phyloP scores from a whole-genome alignment of 1,140 invertebrate species.

The Neodiprion virginianus region DNA sequence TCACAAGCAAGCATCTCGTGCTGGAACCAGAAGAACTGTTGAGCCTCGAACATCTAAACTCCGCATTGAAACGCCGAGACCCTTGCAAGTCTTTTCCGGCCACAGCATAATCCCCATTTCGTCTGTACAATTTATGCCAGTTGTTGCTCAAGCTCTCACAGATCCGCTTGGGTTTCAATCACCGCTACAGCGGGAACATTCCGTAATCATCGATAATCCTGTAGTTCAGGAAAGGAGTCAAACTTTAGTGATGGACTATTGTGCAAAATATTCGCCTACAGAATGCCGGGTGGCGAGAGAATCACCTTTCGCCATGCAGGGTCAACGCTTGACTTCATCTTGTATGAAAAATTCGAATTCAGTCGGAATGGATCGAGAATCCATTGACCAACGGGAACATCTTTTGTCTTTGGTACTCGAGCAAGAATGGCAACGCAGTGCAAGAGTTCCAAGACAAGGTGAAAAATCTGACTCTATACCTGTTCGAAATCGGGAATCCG shows the following conservation, averaged over 20 bases:
- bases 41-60: background rate
- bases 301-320: background rate
- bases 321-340: background rate
- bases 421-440: background rate
- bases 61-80: background rate
- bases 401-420: background rate
- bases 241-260: too few relatives aligned
- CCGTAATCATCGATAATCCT: conserved; percentile 6
- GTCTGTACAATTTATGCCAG: background rate
- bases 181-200: background rate
- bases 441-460: too few relatives aligned
- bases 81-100: background rate
- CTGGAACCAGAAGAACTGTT: background rate
- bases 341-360: background rate
- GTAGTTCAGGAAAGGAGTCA: background rate
- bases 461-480: background rate
- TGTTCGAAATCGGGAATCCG: background rate
- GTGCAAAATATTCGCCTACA: too few relatives aligned
- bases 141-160: background rate
- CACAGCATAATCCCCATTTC: background rate
- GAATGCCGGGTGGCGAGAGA: background rate
- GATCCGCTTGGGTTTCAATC: background rate
- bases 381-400: background rate
- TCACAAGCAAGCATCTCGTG: background rate
- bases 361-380: background rate